phyloP scores from a whole-genome alignment of 2,113 vertebrate genomes.

The Dascyllus trimaculatus region DNA sequence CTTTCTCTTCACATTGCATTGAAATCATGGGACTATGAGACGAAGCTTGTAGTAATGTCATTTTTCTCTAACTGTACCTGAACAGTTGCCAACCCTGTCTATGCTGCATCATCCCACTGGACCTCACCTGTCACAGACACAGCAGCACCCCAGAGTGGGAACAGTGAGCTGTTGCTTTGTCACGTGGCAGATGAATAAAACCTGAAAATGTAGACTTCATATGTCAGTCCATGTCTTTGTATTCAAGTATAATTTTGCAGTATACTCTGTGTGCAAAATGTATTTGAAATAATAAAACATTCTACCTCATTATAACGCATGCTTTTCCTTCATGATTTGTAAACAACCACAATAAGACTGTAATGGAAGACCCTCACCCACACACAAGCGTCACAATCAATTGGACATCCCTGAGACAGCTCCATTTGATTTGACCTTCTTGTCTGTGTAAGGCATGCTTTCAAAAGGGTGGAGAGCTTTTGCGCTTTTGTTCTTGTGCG shows the following conservation, averaged over 20 bases:
- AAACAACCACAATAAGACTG: slow-evolving; percentile 56
- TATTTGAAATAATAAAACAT: slow-evolving; percentile 66
- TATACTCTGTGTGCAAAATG: slow-evolving; percentile 74
- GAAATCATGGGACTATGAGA: slow-evolving; percentile 31
- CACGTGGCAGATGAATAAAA: slow-evolving; percentile 53
- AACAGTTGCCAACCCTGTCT: slow-evolving; percentile 42
- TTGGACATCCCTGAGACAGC: slow-evolving; percentile 84
- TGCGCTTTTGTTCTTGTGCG: slow-evolving; percentile 47
- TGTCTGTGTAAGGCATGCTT: slow-evolving; percentile 76
- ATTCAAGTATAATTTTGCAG: slow-evolving; percentile 79
- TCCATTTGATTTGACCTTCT: slow-evolving; percentile 75
- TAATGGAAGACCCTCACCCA: slow-evolving; percentile 79
- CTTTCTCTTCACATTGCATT: slow-evolving; percentile 42
- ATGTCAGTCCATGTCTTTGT: slow-evolving; percentile 54
- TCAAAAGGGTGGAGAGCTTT: slow-evolving; percentile 41
- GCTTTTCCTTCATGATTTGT: slow-evolving; percentile 46
- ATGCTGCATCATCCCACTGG: slow-evolving; percentile 22
- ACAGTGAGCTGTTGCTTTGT: slow-evolving; percentile 44
- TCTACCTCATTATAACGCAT: slow-evolving; percentile 62
- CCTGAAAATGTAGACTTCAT: slow-evolving; percentile 61
- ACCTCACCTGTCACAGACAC: slow-evolving; percentile 36
- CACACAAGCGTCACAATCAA: slow-evolving; percentile 76
- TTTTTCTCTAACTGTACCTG: slow-evolving; percentile 44
- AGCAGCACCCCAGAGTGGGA: slow-evolving; percentile 39
- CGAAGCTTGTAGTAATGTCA: slow-evolving; percentile 14